Percentiles rank a stretch among this genome's conserved stretches.
phyloP scores from a whole-genome alignment of 1,140 invertebrate genomes.

The Zophobas morio region DNA sequence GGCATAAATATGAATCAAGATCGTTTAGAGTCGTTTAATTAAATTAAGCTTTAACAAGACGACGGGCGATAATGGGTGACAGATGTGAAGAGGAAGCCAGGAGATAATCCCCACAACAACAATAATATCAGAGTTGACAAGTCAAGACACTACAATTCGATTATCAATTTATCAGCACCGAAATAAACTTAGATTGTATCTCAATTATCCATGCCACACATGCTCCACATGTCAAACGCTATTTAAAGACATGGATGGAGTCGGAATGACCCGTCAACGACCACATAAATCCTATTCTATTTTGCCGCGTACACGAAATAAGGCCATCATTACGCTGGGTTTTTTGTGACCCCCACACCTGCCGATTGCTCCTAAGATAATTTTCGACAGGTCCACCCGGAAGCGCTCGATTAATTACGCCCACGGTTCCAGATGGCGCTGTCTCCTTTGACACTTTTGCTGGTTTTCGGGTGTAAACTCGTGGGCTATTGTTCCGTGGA shows the following conservation, averaged over 20 bases:
- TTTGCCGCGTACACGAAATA: background rate
- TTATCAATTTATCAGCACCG: background rate
- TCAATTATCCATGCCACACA: background rate
- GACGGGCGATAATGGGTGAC: too few relatives aligned
- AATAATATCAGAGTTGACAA: too few relatives aligned
- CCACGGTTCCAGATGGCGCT: slow-evolving; percentile 20
- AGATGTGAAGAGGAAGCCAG: too few relatives aligned
- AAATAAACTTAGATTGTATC: background rate
- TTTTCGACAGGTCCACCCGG: background rate
- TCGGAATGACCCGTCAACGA: slow-evolving; percentile 18
- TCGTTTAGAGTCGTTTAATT: too few relatives aligned
- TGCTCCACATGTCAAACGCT: slow-evolving; percentile 2
- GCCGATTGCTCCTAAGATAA: background rate
- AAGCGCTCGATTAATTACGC: background rate
- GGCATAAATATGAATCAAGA: too few relatives aligned
- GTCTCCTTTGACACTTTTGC: slow-evolving; percentile 1
- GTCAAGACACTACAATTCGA: background rate
- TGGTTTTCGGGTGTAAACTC: background rate
- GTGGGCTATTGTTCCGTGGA: slow-evolving; percentile 18
- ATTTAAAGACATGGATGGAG: background rate
- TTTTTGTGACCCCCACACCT: too few relatives aligned
- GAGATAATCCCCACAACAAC: too few relatives aligned
- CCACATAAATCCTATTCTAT: slow-evolving; percentile 18
- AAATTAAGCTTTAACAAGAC: too few relatives aligned
- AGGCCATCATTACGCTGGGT: background rate